A percentile compares a stretch with the other conserved stretches of the same genome.
Evolutionary conservation across 2,113 vertebrate species (phyloP).

Genomic region (Melanerpes formicivorus): DNA sequence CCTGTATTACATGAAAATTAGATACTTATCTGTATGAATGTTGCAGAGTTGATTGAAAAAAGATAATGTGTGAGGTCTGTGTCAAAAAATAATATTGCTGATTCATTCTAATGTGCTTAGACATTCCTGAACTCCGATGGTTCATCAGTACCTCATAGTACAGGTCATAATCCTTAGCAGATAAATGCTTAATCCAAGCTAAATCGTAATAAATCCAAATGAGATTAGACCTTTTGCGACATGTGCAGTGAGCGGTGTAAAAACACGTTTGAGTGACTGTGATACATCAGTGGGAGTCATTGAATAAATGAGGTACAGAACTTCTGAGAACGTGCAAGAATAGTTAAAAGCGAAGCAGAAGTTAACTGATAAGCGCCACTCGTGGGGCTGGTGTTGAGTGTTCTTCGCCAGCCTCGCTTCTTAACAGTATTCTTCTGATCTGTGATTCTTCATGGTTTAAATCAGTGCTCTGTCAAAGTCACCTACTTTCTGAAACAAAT

Average conservation of each 20-base stretch:
- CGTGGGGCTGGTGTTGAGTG: not conserved
- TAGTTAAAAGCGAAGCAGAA: slow-evolving; percentile 32
- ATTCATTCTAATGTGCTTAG: slow-evolving; percentile 52
- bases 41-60: slow-evolving; percentile 34
- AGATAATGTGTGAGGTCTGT: slow-evolving; percentile 39
- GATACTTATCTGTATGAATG: slow-evolving; percentile 31
- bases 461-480: slow-evolving; percentile 42
- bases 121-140: not conserved
- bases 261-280: slow-evolving; percentile 17
- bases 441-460: not conserved
- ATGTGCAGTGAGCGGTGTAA: slow-evolving; percentile 16
- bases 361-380: not conserved
- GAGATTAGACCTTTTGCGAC: slow-evolving; percentile 58
- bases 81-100: slow-evolving; percentile 47
- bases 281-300: slow-evolving; percentile 21
- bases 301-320: not conserved
- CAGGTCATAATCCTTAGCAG: slow-evolving; percentile 61
- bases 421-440: slow-evolving; percentile 36
- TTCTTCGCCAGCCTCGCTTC: slow-evolving; percentile 14
- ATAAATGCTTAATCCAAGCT: slow-evolving; percentile 65
- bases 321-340: slow-evolving; percentile 22
- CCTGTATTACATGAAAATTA: slow-evolving; percentile 38
- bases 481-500: slow-evolving; percentile 53
- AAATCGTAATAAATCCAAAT: slow-evolving; percentile 69
- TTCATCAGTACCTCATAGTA: slow-evolving; percentile 19